Base-by-base conservation (phyloP, 2,888 invertebrate species). In the Meiosimyza platycephala region DNA sequence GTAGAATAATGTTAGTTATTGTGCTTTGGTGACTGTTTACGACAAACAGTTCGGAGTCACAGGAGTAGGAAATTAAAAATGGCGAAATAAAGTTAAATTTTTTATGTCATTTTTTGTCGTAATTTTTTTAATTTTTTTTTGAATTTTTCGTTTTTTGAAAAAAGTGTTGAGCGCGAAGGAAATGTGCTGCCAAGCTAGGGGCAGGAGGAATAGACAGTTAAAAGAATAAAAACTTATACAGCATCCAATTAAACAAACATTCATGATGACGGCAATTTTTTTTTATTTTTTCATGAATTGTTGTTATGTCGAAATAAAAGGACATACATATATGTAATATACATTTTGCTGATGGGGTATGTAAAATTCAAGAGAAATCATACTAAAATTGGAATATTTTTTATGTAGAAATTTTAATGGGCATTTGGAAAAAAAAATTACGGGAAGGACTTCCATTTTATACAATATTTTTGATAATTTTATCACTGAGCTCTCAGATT, bases 51-150 rank as follows among this genome's bases (percentile, higher is more conserved):
- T 77, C 82, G 78, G 79, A 80, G 60, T 22, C 60, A 13, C 60
- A 60, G 83, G 84, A 84, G 82, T 82, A 85, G 84, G 83, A 84
- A 85, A 84, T 84, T 84, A 85, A 84, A 84, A 84, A 85, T 85
- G 85, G 83, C 82, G 83, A 84, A 85, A 85, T 83, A 82, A 82
- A 84, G 83, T 84, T 84, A 80, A 80, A 82, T 73, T 77, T 76
- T 78, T 77, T 76, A 67, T 73, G 47, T 51, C 62, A 69, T 59
- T 60, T 59, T 54, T 54, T 60, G 22, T 59, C 15, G 16, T 40
- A 22, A 28, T 60, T 50, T 18, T 51, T 64, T 64, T 13, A 2
- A 13, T 28, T n/a, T 18, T 57, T 57, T 57, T 57, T 57, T 57
- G 12, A 6, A 6, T 15, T 22, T 18, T 57, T 22, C 12, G 15